Evolutionary conservation across 2,797 vertebrate genomes (phyloP).

Genomic region (Melanotaenia pygmaea): DNA sequence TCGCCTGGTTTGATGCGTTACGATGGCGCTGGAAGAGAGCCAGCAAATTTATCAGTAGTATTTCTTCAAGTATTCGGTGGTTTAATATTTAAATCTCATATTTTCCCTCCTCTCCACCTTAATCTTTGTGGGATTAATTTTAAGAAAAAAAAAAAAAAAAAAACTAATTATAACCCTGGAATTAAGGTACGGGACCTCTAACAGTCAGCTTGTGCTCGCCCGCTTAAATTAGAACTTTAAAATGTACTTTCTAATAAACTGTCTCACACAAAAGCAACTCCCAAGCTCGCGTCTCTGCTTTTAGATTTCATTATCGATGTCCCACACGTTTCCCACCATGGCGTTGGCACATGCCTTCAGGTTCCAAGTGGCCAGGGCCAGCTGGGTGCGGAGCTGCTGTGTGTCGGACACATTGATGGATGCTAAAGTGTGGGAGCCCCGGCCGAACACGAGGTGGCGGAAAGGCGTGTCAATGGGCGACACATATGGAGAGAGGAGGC

Average conservation of each 20-base stretch:
- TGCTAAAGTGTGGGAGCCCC: conserved; percentile 86
- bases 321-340: conserved; percentile 88
- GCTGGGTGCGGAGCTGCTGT: conserved; percentile 81
- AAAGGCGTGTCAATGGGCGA: conserved; percentile 86
- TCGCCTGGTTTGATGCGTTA: background rate
- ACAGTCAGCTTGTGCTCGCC: conserved; percentile 56
- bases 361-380: conserved; percentile 92
- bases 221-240: conserved; percentile 36
- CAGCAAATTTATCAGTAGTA: conserved; percentile 24
- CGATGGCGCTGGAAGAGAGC: background rate
- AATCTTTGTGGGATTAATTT: conserved; percentile 12
- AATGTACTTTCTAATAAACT: background rate
- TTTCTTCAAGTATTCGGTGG: conserved; percentile 34
- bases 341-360: conserved; percentile 90
- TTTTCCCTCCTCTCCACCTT: background rate
- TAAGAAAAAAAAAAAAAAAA: background rate
- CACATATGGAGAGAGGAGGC: conserved; percentile 90
- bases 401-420: conserved; percentile 80
- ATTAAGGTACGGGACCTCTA: conserved; percentile 30
- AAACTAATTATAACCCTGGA: background rate
- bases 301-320: conserved; percentile 84
- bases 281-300: background rate
- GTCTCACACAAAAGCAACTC: conserved; percentile 1
- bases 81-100: background rate
- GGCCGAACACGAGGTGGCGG: conserved; percentile 91